A percentile compares a stretch with the other conserved stretches of the same genome.
Evolutionary conservation across 2,113 vertebrate species (phyloP).

Genomic region (Mesoclemmys tuberculata): DNA sequence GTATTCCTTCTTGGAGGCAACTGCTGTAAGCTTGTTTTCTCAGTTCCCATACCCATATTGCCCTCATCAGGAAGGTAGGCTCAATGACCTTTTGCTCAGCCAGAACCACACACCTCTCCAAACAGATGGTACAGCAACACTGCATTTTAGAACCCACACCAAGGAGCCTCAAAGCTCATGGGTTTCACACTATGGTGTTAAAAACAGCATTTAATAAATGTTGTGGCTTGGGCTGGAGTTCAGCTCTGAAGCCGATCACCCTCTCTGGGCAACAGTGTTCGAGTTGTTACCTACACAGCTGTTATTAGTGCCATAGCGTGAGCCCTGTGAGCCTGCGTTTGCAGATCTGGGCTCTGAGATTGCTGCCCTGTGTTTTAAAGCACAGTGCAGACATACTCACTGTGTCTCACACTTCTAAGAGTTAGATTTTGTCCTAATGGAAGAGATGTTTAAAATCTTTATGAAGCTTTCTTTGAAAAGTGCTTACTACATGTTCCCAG

Average conservation of each 20-base stretch:
- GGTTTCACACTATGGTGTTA: not conserved
- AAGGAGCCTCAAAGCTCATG: not conserved
- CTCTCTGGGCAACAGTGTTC: not conserved
- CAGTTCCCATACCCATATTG: not conserved
- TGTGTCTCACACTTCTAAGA: not conserved
- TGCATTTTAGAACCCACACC: not conserved
- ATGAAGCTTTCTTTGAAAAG: not conserved
- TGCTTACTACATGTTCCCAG: not conserved
- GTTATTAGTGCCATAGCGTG: not conserved
- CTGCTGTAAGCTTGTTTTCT: not conserved
- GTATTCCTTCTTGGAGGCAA: not conserved
- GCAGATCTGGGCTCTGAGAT: not conserved
- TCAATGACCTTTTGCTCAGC: not conserved
- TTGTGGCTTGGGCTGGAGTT: not conserved
- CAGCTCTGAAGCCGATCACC: not conserved
- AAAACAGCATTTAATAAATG: not conserved
- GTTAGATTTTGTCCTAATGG: not conserved
- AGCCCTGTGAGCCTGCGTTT: not conserved
- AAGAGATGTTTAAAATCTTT: not conserved
- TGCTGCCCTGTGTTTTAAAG: not conserved
- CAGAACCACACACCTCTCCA: not conserved
- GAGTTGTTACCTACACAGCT: not conserved
- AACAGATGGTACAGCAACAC: not conserved
- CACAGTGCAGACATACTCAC: not conserved
- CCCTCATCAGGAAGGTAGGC: not conserved